Conservation (phyloP, 2,888 invertebrate species). For the Mythimna pallens region DNA sequence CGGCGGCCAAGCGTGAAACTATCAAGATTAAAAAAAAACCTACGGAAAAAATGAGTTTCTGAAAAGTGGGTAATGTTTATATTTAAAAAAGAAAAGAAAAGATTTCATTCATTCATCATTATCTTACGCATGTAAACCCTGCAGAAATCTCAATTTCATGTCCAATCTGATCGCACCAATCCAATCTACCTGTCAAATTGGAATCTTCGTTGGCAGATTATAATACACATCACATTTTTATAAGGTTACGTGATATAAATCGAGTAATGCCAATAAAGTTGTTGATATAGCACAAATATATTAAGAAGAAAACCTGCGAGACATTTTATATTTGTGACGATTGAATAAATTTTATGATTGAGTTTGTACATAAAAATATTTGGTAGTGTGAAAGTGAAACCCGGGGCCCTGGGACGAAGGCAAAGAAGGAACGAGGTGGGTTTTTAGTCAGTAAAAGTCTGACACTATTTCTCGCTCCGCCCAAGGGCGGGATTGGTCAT, state of each 20-base stretch:
- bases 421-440: no score
- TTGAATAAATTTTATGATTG: background rate
- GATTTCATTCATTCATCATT: background rate
- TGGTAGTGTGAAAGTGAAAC: no score
- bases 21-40: no score
- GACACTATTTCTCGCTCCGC: no score
- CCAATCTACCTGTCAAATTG: slow-evolving; percentile 38
- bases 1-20: no score
- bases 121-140: background rate
- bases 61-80: no score
- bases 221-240: slow-evolving; percentile 32
- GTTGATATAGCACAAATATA: background rate
- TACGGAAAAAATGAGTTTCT: no score
- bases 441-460: no score
- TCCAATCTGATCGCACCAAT: slow-evolving; percentile 23
- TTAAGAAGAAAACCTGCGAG: background rate
- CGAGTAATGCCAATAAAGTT: background rate
- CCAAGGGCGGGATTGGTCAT: no score
- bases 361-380: background rate
- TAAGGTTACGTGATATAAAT: slow-evolving; percentile 14
- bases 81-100: no score
- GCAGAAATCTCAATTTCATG: slow-evolving; percentile 5
- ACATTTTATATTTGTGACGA: background rate
- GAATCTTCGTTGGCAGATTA: slow-evolving; percentile 29
- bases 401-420: no score